Evolutionary conservation across 2,888 invertebrate species (phyloP).

Genomic region (Andrena camellia): DNA sequence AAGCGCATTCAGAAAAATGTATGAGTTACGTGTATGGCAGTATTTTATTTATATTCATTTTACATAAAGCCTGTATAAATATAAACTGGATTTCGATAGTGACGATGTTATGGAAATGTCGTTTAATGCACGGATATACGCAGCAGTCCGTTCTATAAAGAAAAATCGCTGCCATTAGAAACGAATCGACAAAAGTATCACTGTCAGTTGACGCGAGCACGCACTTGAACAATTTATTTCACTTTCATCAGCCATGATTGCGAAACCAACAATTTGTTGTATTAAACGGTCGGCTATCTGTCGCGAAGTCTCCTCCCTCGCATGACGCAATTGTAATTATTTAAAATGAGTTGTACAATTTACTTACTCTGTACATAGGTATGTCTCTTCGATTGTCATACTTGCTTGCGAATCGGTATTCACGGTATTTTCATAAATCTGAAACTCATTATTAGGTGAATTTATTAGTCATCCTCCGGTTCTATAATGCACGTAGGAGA

Average conservation of each 20-base stretch:
- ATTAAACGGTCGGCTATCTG: neutral
- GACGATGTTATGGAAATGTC: too few species aligned
- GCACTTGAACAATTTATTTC: neutral
- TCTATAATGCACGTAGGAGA: slow-evolving; percentile 90
- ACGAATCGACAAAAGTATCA: too few species aligned
- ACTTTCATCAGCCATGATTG: neutral
- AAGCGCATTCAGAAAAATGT: too few species aligned
- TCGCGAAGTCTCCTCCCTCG: neutral
- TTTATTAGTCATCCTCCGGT: slow-evolving; percentile 86
- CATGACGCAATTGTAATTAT: neutral
- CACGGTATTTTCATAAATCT: neutral
- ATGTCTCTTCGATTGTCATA: neutral
- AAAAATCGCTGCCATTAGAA: too few species aligned
- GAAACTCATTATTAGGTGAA: neutral
- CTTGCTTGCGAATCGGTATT: neutral
- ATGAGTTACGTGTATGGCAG: too few species aligned
- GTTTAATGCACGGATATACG: too few species aligned
- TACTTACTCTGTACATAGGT: too few species aligned
- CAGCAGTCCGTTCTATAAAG: too few species aligned
- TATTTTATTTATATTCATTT: too few species aligned
- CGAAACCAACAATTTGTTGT: neutral
- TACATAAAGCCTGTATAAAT: too few species aligned
- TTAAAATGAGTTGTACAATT: neutral
- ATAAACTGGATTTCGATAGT: too few species aligned
- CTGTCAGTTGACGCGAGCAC: too few species aligned